phyloP scores from a whole-genome alignment of 2,888 invertebrate species.

The Machimus rusticus region DNA sequence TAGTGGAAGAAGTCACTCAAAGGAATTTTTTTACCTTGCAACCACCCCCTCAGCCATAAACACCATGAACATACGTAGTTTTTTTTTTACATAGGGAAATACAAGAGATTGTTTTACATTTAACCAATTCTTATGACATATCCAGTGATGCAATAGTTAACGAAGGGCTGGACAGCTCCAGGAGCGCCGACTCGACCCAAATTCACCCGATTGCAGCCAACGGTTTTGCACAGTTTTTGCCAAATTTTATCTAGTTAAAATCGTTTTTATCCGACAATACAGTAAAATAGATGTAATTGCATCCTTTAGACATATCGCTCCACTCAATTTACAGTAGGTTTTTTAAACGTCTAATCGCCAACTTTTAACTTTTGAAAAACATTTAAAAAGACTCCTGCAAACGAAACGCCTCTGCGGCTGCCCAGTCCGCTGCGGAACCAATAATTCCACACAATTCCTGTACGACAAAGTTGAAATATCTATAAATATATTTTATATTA shows the following conservation, averaged over 20 bases:
- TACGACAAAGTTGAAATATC: constrained; percentile 10
- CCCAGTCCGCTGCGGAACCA: neutral
- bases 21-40: constrained; percentile 15
- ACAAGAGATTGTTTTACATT: constrained; percentile 7
- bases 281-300: neutral
- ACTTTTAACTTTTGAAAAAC: neutral
- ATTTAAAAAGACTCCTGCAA: neutral
- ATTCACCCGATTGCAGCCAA: neutral
- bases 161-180: constrained; percentile 5
- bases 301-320: constrained; percentile 24
- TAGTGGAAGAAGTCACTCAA: neutral
- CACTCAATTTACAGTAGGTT: constrained; percentile 12
- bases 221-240: constrained; percentile 6
- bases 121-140: constrained; percentile 32
- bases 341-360: neutral
- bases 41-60: constrained; percentile 13
- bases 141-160: constrained; percentile 41
- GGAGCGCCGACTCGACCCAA: neutral
- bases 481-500: neutral
- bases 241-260: constrained; percentile 4
- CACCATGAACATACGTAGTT: neutral
- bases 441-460: constrained; percentile 34
- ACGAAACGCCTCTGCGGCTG: neutral
- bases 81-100: neutral
- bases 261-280: neutral